phyloP scores from a whole-genome alignment of 2,888 invertebrate genomes.

The Alentia gelatinosa region DNA sequence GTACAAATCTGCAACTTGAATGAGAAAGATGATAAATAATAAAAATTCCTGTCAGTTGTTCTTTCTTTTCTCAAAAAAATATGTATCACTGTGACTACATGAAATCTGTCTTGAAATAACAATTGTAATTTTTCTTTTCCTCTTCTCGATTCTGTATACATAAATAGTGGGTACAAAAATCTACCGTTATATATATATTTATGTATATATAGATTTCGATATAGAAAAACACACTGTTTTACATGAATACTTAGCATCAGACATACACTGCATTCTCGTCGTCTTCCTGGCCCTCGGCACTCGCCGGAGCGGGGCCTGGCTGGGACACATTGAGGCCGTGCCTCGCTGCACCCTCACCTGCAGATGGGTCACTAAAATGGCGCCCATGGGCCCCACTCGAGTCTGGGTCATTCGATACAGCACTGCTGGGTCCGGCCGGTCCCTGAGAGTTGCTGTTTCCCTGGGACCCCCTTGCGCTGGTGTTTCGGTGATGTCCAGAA shows the following conservation, averaged over 20 bases:
- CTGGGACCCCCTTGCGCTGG: background rate
- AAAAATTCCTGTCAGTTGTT: constrained; percentile 11
- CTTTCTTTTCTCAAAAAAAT: background rate
- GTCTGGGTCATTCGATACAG: background rate
- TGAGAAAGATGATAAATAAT: constrained; percentile 15
- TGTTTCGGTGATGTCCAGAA: background rate
- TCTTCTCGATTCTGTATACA: background rate
- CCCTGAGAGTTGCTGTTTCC: background rate
- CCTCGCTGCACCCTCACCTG: background rate
- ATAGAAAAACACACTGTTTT: constrained; percentile 9
- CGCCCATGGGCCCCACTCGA: background rate
- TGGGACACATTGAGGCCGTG: background rate
- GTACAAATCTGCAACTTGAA: background rate
- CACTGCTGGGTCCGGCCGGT: background rate
- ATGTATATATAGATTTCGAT: background rate
- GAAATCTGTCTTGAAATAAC: background rate
- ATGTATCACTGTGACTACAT: constrained; percentile 4
- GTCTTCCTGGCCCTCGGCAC: background rate
- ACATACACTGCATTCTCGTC: constrained; percentile 53
- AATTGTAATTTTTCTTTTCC: background rate
- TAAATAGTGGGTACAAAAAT: constrained; percentile 18
- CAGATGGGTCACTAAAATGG: background rate
- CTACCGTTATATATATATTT: background rate
- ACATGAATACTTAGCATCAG: constrained; percentile 7
- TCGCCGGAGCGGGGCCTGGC: background rate